These are phyloP conservation scores for Pleuronectes platessa DNA, from an alignment of 2,113 vertebrate species.

Conservation along the genomic window DNA sequence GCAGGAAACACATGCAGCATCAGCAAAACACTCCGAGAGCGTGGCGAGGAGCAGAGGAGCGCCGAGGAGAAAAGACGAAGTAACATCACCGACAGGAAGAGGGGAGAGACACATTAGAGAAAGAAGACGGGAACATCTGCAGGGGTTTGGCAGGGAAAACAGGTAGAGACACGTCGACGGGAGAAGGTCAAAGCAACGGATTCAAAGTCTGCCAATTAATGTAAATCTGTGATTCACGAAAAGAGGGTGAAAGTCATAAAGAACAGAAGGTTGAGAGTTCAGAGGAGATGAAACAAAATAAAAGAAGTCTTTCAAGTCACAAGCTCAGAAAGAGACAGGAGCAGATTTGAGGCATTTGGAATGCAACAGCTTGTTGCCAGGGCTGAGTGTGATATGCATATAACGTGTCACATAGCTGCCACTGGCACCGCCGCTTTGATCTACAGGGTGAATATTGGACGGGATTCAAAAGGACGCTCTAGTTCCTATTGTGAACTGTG, in stretches of 20 bases:
- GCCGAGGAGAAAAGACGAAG: conserved; percentile 29
- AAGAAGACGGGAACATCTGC: conserved; percentile 7
- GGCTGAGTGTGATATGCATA: neutral
- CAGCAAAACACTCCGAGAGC: conserved; percentile 48
- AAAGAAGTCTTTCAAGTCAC: conserved; percentile 1
- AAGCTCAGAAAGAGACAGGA: neutral
- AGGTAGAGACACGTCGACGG: neutral
- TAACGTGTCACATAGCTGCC: neutral
- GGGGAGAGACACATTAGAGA: conserved; percentile 12
- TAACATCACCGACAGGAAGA: conserved; percentile 30
- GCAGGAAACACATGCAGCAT: conserved; percentile 45
- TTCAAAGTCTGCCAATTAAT: conserved; percentile 9
- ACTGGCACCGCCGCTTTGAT: neutral
- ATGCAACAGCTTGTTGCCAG: conserved; percentile 7
- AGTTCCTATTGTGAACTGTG: neutral
- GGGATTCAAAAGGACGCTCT: neutral
- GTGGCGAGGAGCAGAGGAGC: conserved; percentile 23
- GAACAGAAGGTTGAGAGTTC: neutral
- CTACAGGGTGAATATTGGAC: neutral
- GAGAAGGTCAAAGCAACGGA: conserved; percentile 3
- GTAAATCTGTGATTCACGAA: conserved; percentile 15
- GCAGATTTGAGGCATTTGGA: neutral
- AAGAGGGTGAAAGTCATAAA: neutral
- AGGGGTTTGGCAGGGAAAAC: conserved; percentile 22
- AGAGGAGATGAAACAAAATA: neutral